Evolutionary conservation across 2,888 invertebrate species (phyloP), one percentile per base, ranked within the genome.

Genomic region (Drosophila anomalata): DNA sequence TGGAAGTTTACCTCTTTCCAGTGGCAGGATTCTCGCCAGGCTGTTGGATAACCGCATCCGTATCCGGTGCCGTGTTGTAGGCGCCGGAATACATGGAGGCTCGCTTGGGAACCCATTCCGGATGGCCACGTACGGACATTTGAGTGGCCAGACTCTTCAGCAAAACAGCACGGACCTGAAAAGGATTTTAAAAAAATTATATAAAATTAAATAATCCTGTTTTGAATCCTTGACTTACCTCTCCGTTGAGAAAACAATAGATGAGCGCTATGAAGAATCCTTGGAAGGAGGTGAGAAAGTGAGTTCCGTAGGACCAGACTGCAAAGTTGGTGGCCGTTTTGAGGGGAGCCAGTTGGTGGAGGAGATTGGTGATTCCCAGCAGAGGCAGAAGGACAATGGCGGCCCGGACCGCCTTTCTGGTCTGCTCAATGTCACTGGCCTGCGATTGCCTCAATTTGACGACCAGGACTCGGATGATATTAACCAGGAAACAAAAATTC

Each of bases 201-300:
- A 56, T 2, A 75, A 72, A 17, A 42, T 1, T 2, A 22, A 9
- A 3, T n/a, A 9, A 7, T n/a, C 1, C 3, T 1, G 2, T 41
- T 17, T 20, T 2, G 14, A n/a, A n/a, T 2, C 7, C n/a, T 6
- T 0, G 5, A 84, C 91, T 91, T 91, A 97, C 97, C 94, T 97
- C 97, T 73, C 95, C 95, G 83, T 97, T 97, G 54, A 95, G 91
- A 89, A 97, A 96, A 89, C 97, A 97, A 90, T 97, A 97, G 50
- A 97, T 93, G 9, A 95, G 93, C 0, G 96, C 95, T 51, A 97
- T 94, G 89, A 97, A 95, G 78, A 96, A 94, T 33, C 97, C 97
- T 91, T 97, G 96, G 89, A 96, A 97, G 0, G 97, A 96, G n/a
- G 94, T 94, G 51, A 97, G 92, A 88, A 96, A 95, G 89, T 97